These are phyloP conservation scores for Illadopsis cleaveri DNA, from an alignment of 2,113 vertebrate species.

Conservation along the genomic window DNA sequence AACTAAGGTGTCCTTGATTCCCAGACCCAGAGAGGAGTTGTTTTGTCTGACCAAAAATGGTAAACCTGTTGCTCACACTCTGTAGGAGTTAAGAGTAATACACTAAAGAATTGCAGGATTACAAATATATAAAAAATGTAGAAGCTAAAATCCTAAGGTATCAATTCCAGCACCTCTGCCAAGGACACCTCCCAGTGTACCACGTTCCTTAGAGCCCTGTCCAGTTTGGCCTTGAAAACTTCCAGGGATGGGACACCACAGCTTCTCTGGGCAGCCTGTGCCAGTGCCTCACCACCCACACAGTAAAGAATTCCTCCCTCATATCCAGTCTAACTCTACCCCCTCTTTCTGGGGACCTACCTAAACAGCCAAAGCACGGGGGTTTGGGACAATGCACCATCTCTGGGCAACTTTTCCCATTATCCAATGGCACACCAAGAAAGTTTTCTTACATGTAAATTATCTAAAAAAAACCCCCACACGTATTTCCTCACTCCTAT, in stretches of 20 bases:
- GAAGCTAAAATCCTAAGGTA: neutral
- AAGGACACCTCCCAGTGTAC: rapidly evolving
- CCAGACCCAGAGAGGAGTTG: neutral
- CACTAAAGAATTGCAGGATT: neutral
- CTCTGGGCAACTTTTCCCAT: neutral
- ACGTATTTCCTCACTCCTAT: neutral
- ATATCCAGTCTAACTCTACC: rapidly evolving
- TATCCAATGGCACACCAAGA: neutral
- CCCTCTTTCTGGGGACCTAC: neutral
- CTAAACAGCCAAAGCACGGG: neutral
- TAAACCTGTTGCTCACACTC: neutral
- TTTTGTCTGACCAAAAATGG: neutral
- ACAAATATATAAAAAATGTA: neutral
- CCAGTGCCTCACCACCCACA: neutral
- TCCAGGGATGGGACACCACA: no score
- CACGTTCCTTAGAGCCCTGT: rapidly evolving
- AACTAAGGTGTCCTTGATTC: neutral
- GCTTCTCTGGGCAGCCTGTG: neutral
- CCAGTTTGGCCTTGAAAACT: no score
- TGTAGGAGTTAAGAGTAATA: neutral
- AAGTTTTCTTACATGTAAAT: neutral
- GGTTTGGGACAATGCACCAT: rapidly evolving
- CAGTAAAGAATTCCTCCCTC: neutral
- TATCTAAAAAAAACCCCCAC: neutral
- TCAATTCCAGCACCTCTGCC: no score